Base-by-base conservation (phyloP, 2,113 vertebrate species). In the Scatophagus argus region DNA sequence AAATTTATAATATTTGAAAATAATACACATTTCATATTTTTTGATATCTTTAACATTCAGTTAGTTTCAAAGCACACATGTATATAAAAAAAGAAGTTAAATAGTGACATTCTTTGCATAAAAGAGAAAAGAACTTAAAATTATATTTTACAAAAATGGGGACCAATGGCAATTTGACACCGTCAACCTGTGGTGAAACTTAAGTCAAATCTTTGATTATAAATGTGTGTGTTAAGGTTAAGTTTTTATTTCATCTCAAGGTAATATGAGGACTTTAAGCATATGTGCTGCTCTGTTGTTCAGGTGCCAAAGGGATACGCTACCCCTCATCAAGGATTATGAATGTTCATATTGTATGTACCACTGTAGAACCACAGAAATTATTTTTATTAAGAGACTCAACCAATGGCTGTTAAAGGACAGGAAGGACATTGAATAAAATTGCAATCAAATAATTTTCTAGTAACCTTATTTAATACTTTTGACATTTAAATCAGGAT, bases 401-500 rank as follows among this genome's bases (percentile, higher is more conserved):
- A 25, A 47, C n/a, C 12, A 56, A 2, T 14, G 13, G 21, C 8
- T 52, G 25, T 29, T 47, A 5, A 39, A 46, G 8, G 16, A 68
- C 34, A 64, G 25, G 46, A 72, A 29, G 27, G 23, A 81, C 59
- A 64, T 11, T 17, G 27, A 59, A 59, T 32, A 38, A 47, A 79
- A 71, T 9, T 56, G 39, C 68, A 70, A 49, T 78, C 39, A 67
- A 64, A 69, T 79, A 6, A 51, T 79, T 71, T 79, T 52, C 16
- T 43, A 36, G 38, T 54, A 63, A 55, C 49, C 68, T 74, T 58
- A 8, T 39, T 76, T 74, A 43, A 55, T 82, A 61, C 75, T 79
- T n/a, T 46, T 73, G 51, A 73, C 69, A 79, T 84, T 82, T 70
- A 77, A 86, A 84, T 76, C 49, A 39, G 70, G 52, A 81, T 72